Conservation (phyloP, 2,113 vertebrate species). For the Ciconia boyciana region DNA sequence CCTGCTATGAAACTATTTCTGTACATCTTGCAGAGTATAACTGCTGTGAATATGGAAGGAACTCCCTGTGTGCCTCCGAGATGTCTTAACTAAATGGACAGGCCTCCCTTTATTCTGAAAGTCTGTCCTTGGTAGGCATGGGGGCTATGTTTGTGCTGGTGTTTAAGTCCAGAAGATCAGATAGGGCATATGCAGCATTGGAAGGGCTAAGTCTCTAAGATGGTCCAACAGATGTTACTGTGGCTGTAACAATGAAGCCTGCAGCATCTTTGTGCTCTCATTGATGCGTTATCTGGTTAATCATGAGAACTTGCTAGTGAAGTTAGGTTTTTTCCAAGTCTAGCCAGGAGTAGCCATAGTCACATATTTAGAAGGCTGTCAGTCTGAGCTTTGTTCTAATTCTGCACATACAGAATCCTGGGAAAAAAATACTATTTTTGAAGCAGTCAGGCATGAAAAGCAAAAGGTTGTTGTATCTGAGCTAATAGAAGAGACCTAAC, state of each 20-base stretch:
- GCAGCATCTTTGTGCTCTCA: neutral
- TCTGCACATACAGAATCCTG: neutral
- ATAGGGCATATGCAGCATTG: rapidly evolving
- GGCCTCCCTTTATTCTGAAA: neutral
- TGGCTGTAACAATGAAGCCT: neutral
- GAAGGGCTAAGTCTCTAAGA: neutral
- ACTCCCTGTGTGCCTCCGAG: neutral
- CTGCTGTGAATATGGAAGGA: neutral
- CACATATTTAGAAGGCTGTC: neutral
- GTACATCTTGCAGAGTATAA: neutral
- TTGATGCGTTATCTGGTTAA: neutral
- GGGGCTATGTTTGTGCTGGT: neutral
- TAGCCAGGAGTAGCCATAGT: neutral
- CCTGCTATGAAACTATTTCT: neutral
- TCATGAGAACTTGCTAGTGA: neutral
- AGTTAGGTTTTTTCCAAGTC: neutral
- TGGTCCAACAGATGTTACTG: neutral
- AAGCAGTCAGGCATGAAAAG: constrained; percentile 12
- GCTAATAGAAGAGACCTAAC: neutral
- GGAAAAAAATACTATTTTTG: neutral
- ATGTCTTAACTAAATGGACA: neutral
- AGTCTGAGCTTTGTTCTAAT: neutral
- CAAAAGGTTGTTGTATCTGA: neutral
- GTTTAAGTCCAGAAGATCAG: neutral
- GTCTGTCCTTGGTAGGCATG: neutral